Conservation (phyloP, 2,113 vertebrate genomes). For the Eupsittula cactorum region DNA sequence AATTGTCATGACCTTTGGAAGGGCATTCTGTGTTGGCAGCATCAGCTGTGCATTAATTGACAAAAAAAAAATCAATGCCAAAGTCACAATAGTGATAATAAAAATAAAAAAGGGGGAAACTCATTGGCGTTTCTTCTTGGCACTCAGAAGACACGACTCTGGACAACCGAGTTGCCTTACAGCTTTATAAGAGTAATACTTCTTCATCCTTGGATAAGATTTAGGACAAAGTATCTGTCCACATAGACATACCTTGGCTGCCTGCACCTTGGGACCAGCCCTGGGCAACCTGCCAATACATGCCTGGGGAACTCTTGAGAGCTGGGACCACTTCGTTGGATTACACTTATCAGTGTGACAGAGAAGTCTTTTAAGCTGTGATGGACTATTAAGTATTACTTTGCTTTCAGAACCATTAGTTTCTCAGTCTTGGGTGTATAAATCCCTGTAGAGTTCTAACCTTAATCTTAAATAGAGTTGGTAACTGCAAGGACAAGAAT, state of each 20-base stretch:
- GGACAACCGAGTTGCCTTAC: neutral
- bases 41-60: neutral
- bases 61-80: neutral
- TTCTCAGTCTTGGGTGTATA: neutral
- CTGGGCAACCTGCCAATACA: neutral
- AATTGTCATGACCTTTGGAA: constrained; percentile 5
- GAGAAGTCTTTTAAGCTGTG: neutral
- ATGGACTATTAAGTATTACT: neutral
- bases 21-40: neutral
- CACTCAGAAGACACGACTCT: neutral
- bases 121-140: neutral
- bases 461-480: constrained; percentile 9
- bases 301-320: neutral
- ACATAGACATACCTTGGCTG: neutral
- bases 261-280: neutral
- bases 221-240: neutral
- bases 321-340: neutral
- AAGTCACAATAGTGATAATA: neutral
- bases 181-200: neutral
- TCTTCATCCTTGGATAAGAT: neutral
- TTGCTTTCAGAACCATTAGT: constrained; percentile 14
- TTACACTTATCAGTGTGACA: neutral
- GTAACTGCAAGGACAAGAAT: constrained; percentile 31
- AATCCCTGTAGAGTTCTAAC: neutral
- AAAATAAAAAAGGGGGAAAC: neutral